These are phyloP conservation scores for Periophthalmus magnuspinnatus DNA, from an alignment of 2,797 vertebrate species.

Conservation along the genomic window DNA sequence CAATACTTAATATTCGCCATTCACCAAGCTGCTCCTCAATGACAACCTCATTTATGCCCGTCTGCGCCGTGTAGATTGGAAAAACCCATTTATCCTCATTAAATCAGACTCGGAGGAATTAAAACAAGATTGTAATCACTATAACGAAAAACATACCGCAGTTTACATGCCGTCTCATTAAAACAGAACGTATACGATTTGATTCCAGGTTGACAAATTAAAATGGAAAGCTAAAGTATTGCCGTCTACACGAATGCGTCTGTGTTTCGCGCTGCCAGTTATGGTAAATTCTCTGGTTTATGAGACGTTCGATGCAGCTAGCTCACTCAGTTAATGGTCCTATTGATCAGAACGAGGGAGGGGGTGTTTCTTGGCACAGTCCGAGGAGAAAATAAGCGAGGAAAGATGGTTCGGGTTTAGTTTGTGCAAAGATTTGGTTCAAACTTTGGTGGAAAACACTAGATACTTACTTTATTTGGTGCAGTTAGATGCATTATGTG, in stretches of 20 bases:
- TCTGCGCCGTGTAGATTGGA: constrained; percentile 11
- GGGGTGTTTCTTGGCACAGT: constrained; percentile 38
- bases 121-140: constrained; percentile 15
- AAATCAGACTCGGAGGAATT: constrained; percentile 17
- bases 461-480: too few relatives aligned
- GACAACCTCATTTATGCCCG: constrained; percentile 1
- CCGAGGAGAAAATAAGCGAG: constrained; percentile 17
- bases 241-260: constrained; percentile 3
- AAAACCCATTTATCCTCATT: constrained; percentile 29
- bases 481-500: too few relatives aligned
- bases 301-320: constrained; percentile 30
- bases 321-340: constrained; percentile 28
- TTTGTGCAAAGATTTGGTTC: background rate
- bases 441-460: background rate
- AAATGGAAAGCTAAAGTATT: constrained; percentile 10
- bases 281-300: constrained; percentile 16
- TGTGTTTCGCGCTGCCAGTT: background rate
- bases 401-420: background rate
- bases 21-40: background rate
- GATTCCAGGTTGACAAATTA: constrained; percentile 10
- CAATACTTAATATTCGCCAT: constrained; percentile 26
- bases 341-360: constrained; percentile 37
- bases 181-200: constrained; percentile 18
- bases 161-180: background rate
- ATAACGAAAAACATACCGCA: constrained; percentile 25